phyloP scores from a whole-genome alignment of 2,797 vertebrate genomes.

The Hephaestus fuliginosus region DNA sequence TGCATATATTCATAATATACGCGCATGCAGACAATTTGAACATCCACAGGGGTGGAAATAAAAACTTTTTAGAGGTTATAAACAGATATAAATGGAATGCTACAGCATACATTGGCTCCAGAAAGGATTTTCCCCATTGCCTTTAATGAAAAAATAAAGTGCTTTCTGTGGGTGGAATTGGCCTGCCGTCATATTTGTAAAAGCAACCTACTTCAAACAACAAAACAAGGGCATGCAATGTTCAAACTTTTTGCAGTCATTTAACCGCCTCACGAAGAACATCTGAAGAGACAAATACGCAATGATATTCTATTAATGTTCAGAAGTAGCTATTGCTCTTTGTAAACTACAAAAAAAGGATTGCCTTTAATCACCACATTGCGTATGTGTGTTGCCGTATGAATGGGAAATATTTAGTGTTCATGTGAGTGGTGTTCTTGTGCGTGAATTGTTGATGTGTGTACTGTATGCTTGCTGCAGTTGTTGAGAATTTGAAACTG shows the following conservation, averaged over 20 bases:
- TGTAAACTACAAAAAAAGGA: constrained; percentile 35
- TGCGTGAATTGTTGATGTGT: constrained; percentile 1
- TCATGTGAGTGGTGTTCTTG: constrained; percentile 1
- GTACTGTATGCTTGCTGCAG: background rate
- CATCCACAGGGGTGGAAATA: background rate
- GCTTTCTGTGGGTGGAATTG: constrained; percentile 25
- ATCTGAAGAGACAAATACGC: constrained; percentile 42
- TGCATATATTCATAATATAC: background rate
- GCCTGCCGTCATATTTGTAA: constrained; percentile 48
- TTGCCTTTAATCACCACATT: constrained; percentile 46
- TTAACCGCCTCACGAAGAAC: constrained; percentile 50
- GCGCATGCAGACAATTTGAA: background rate
- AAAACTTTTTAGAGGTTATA: background rate
- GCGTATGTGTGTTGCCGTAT: background rate
- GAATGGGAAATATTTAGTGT: background rate
- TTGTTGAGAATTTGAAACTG: constrained; percentile 19
- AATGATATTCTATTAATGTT: constrained; percentile 38
- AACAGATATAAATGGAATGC: constrained; percentile 2
- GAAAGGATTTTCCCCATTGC: constrained; percentile 9
- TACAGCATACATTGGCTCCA: background rate
- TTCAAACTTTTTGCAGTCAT: constrained; percentile 58
- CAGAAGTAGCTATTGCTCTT: constrained; percentile 34
- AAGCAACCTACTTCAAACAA: constrained; percentile 44
- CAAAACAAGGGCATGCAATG: constrained; percentile 44
- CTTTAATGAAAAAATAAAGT: constrained; percentile 40